Base-by-base conservation (phyloP, 2,113 vertebrate species). In the Actenoides hombroni region DNA sequence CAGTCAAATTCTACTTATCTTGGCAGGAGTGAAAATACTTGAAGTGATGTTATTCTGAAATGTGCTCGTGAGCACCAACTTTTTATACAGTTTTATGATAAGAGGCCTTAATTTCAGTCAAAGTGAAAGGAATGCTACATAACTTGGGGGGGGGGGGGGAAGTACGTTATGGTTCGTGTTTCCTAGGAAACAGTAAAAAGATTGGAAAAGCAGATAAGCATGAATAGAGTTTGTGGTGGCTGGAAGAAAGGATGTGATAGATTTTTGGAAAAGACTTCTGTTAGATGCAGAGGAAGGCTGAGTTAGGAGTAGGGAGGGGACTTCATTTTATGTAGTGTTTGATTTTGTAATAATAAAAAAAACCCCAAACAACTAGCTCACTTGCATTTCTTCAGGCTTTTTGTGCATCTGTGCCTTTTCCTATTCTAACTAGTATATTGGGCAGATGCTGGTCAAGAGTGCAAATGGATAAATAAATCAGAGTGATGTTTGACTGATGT, bases 121-220 rank as follows among this genome's bases (percentile, higher is more conserved):
- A 6, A 75, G 19, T 39, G 18, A 67, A 13, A 23, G 23, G 14
- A 37, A 2, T 67, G 65, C 16, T 73, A 11, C 89, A 59, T 31
- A 40, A 33, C 14, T 69, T 48, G 11, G 21, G 8, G 2, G 1
- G 8, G 2, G 1, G 7, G 10, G 8, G 10, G n/a, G 10, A 54
- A 21, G 11, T 70, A 20, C 40, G 3, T 37, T 49, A 16, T 20
- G 10, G 10, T 44, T 78, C 10, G 1, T 63, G 5, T 48, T 70
- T 60, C 33, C 39, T 69, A 44, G 14, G 54, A 75, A 79, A 42
- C 26, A 44, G 13, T 61, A 42, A 65, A 56, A 85, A 21, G 29
- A 23, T 23, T 78, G 31, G 65, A 83, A 57, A 82, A 75, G 17
- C 29, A 60, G 46, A 29, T 46, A 65, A 23, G 35, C 13, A 5